These are phyloP conservation scores for Scaptomyza hsui DNA, from an alignment of 1,140 invertebrate genomes.

Conservation along the genomic window DNA sequence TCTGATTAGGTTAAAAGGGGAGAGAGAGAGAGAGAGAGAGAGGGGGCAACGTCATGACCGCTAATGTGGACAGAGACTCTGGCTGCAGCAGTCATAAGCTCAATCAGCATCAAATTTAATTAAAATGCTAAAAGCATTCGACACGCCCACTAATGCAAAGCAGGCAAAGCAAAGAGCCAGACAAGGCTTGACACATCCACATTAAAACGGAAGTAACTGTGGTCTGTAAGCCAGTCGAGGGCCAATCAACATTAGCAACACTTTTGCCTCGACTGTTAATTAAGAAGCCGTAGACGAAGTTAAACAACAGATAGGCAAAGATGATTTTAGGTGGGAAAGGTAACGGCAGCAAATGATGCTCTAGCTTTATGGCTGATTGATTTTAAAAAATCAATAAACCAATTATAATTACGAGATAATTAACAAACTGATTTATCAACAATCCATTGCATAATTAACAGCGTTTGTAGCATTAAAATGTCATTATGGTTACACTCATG, in stretches of 20 bases:
- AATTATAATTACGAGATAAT: background rate
- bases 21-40: too few relatives aligned
- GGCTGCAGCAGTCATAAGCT: constrained; percentile 74
- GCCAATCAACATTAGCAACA: constrained; percentile 61
- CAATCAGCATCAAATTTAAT: constrained; percentile 82
- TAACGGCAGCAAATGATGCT: background rate
- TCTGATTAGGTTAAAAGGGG: constrained; percentile 38
- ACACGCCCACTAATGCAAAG: constrained; percentile 59
- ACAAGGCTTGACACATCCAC: constrained; percentile 28
- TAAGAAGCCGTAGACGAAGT: constrained; percentile 48
- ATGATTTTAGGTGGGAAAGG: background rate
- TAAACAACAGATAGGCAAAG: constrained; percentile 6
- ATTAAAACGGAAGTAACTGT: constrained; percentile 79
- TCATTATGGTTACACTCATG: background rate
- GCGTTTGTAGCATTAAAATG: background rate
- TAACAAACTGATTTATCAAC: background rate
- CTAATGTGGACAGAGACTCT: constrained; percentile 36
- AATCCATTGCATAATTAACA: background rate
- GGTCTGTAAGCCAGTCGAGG: constrained; percentile 44
- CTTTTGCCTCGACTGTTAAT: constrained; percentile 54
- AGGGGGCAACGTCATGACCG: constrained; percentile 1
- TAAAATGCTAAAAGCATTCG: constrained; percentile 78
- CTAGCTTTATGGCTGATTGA: background rate
- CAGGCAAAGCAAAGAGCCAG: constrained; percentile 22
- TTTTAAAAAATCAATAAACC: constrained; percentile 5